Conservation (phyloP, 1,140 invertebrate species). For the Eriocheir sinensis region DNA sequence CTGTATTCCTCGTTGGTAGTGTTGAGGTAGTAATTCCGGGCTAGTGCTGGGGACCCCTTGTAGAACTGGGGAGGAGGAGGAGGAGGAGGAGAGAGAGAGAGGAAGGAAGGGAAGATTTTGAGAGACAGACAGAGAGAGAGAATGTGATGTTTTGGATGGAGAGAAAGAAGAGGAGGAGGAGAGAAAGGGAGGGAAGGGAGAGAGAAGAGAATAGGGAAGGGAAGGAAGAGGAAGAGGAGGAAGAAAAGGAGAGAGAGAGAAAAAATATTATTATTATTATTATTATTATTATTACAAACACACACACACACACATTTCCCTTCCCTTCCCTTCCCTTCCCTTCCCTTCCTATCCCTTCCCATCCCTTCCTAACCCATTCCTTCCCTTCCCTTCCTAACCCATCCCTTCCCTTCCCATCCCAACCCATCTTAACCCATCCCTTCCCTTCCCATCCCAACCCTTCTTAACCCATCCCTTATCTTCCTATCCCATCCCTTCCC, state of each 20-base stretch:
- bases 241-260: not conserved
- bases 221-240: not conserved
- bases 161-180: not conserved
- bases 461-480: too few species aligned
- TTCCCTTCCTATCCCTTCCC: not conserved
- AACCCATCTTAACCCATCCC: too few species aligned
- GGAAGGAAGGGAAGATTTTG: too few species aligned
- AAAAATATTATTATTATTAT: not conserved
- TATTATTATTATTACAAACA: not conserved
- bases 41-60: constrained; percentile 81
- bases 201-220: not conserved
- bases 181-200: too few species aligned
- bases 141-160: too few species aligned
- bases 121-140: not conserved
- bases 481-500: too few species aligned
- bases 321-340: too few species aligned
- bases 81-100: not conserved
- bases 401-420: too few species aligned
- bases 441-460: too few species aligned
- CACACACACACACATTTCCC: not conserved
- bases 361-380: not conserved
- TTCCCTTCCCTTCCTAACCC: not conserved
- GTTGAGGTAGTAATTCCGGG: constrained; percentile 81
- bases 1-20: constrained; percentile 80
- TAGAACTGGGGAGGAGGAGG: constrained; percentile 81